Base-by-base conservation (phyloP, 2,888 invertebrate genomes). In the Mythimna impura region DNA sequence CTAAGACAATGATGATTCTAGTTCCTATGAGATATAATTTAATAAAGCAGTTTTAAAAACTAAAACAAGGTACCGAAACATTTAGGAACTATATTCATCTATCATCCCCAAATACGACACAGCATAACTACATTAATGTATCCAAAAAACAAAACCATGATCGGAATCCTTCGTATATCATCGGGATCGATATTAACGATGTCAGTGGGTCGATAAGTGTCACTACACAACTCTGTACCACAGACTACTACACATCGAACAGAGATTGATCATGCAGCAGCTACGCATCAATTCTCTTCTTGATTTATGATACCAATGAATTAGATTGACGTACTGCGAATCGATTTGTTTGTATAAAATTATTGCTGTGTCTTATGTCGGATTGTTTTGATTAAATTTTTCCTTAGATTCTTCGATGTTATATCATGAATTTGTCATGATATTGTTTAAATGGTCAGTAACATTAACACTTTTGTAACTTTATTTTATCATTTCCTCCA, bases 191-290 rank as follows among this genome's bases (percentile, higher is more conserved):
- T 90, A 93, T 91, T 90, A 91, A 91, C 89, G 92, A 91, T 90
- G 88, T 89, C 84, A 87, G 87, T 83, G 87, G 84, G 86, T 90
- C 87, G 91, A 93, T 93, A 92, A 90, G 91, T 88, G 94, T 92
- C 94, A 92, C 92, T 90, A 89, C 87, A 78, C 71, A 84, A 83
- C 86, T 82, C 85, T 85, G 66, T 86, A 84, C 79, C 78, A 89
- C 86, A 84, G 80, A 76, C 72, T 84, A 83, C 86, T 81, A 83
- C 75, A 78, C 74, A 80, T 86, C 71, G 54, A 83, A 75, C 85
- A 86, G 89, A 91, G 91, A 93, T 93, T 90, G 91, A 92, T 92
- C 87, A 87, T 80, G 81, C 75, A 81, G 79, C 88, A 86, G 88
- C 87, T 89, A 87, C 82, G 82, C 87, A 90, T 90, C 88, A 87